Conservation (phyloP, 2,888 invertebrate genomes). For the Ligdia adustata region DNA sequence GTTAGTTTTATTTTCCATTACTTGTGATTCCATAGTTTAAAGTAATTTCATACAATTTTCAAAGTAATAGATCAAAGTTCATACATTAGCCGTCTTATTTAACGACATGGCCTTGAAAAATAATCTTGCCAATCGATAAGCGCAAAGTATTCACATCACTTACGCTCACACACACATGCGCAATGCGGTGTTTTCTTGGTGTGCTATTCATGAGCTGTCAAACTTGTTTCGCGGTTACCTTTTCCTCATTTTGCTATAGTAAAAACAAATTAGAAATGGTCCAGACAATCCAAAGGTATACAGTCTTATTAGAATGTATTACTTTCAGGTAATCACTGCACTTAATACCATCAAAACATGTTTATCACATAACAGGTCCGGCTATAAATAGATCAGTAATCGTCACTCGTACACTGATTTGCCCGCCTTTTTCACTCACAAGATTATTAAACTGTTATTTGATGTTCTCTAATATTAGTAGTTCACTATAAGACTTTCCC, state of each 20-base stretch:
- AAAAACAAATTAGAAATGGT: constrained; percentile 43
- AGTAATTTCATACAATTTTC: background rate
- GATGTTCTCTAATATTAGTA: constrained; percentile 41
- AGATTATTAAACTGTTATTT: constrained; percentile 45
- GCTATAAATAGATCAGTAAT: constrained; percentile 76
- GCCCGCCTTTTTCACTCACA: constrained; percentile 70
- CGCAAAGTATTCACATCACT: constrained; percentile 79
- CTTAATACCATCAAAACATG: constrained; percentile 46
- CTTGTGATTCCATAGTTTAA: constrained; percentile 53
- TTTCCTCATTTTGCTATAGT: constrained; percentile 45
- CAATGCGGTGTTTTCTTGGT: constrained; percentile 39
- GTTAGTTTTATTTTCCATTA: constrained; percentile 45
- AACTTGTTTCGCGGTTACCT: constrained; percentile 74
- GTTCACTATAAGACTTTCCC: constrained; percentile 49
- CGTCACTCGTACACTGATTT: constrained; percentile 75
- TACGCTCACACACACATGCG: constrained; percentile 64
- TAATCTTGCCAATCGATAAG: constrained; percentile 79
- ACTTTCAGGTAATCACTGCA: constrained; percentile 34
- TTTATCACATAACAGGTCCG: constrained; percentile 61
- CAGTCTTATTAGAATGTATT: constrained; percentile 44
- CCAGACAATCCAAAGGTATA: constrained; percentile 33
- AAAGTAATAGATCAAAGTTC: constrained; percentile 37
- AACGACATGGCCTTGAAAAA: constrained; percentile 68
- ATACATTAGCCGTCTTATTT: constrained; percentile 40
- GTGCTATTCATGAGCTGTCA: constrained; percentile 76